A percentile compares a stretch with the other conserved stretches of the same genome.
These are phyloP conservation scores for Drosophila buzzatii DNA, from an alignment of 2,888 invertebrate species.

Conservation along the genomic window DNA sequence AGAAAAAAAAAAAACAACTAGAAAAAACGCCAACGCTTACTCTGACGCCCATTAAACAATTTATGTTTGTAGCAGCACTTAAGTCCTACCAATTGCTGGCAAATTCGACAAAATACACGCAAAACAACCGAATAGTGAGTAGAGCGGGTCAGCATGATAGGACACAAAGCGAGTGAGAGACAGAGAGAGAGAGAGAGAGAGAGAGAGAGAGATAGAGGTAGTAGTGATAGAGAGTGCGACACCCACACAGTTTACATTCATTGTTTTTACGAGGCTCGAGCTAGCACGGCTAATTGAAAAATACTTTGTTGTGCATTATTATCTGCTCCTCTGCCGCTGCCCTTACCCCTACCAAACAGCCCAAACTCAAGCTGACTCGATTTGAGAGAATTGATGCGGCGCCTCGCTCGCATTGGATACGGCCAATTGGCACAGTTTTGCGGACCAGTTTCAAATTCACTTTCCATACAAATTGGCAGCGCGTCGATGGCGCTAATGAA, in stretches of 20 bases:
- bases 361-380: slow-evolving; percentile 8
- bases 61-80: slow-evolving; percentile 69
- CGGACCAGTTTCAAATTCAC: slow-evolving; percentile 72
- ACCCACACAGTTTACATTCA: slow-evolving; percentile 58
- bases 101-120: slow-evolving; percentile 66
- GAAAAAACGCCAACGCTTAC: slow-evolving; percentile 29
- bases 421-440: slow-evolving; percentile 67
- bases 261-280: slow-evolving; percentile 74
- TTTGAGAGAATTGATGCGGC: slow-evolving; percentile 51
- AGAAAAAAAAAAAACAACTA: slow-evolving; percentile 5
- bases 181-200: neutral
- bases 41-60: slow-evolving; percentile 71
- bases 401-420: slow-evolving; percentile 13
- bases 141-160: neutral
- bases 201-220: slow-evolving; percentile 1
- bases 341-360: neutral
- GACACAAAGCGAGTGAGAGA: neutral
- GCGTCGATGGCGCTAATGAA: slow-evolving; percentile 78
- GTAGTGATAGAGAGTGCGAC: slow-evolving; percentile 3
- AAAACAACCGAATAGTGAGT: slow-evolving; percentile 23
- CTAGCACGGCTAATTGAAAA: slow-evolving; percentile 72
- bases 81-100: slow-evolving; percentile 66
- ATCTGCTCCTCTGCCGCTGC: slow-evolving; percentile 21
- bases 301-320: slow-evolving; percentile 77
- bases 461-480: slow-evolving; percentile 80